phyloP scores from a whole-genome alignment of 2,113 vertebrate genomes.

The Aleadryas rufinucha region DNA sequence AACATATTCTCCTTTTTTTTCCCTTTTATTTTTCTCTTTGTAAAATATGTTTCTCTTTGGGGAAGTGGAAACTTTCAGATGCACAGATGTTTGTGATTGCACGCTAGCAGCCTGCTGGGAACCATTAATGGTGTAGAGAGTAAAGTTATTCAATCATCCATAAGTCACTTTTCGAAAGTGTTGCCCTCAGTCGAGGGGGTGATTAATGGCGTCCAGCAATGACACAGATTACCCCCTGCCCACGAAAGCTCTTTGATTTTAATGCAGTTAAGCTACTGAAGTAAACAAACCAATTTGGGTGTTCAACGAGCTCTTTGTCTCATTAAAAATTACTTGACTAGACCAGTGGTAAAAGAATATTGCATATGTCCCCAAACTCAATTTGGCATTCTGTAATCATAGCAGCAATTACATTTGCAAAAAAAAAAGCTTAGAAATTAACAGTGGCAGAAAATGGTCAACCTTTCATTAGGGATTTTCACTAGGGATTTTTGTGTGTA shows the following conservation, averaged over 20 bases:
- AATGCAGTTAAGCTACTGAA: conserved; percentile 22
- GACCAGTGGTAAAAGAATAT: background rate
- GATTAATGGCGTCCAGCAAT: conserved; percentile 24
- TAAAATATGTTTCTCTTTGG: background rate
- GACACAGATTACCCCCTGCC: conserved; percentile 1
- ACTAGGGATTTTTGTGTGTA: conserved; percentile 10
- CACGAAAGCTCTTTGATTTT: conserved; percentile 9
- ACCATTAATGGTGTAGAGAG: background rate
- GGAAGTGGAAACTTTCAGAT: background rate
- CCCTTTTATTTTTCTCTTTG: background rate
- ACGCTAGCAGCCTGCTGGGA: background rate
- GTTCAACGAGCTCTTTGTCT: background rate
- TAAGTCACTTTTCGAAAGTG: background rate
- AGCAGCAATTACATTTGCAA: conserved; percentile 28
- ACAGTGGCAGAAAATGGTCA: conserved; percentile 40
- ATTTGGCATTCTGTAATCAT: background rate
- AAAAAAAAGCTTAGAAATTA: conserved; percentile 24
- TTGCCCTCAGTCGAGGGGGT: background rate
- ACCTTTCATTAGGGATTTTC: conserved; percentile 55
- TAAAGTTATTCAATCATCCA: background rate
- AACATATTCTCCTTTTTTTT: background rate
- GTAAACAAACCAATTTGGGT: conserved; percentile 33
- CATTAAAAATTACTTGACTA: conserved; percentile 30
- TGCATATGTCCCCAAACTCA: background rate
- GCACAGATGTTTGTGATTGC: conserved; percentile 4